Percentiles rank a stretch among this genome's conserved stretches.
Conservation (phyloP, 2,797 vertebrate genomes). For the Bucorvus abyssinicus region DNA sequence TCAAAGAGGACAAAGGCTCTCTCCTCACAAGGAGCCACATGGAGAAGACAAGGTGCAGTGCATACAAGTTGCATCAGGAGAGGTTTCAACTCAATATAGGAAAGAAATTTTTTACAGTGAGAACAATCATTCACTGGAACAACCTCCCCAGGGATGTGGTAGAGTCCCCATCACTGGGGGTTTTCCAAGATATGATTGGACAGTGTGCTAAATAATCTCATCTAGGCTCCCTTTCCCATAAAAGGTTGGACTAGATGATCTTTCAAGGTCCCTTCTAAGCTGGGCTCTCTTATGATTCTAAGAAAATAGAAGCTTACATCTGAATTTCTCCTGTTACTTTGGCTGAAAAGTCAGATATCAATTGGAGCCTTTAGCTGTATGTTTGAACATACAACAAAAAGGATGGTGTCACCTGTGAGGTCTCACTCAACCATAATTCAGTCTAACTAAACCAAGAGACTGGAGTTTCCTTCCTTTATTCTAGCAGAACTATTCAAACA, state of each 20-base stretch:
- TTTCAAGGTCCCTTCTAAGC: not conserved
- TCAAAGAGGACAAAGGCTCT: not conserved
- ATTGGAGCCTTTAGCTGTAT: not conserved
- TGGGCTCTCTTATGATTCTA: not conserved
- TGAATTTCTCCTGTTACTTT: not conserved
- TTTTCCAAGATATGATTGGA: not conserved
- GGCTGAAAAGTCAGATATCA: not conserved
- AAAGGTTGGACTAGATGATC: not conserved
- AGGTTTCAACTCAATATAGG: not conserved
- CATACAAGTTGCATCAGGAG: not conserved
- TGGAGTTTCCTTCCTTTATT: not conserved
- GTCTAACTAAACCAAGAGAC: not conserved
- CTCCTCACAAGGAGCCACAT: not conserved
- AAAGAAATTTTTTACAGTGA: not conserved
- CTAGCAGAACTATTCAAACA: not conserved
- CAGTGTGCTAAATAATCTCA: not conserved
- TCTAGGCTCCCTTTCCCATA: not conserved
- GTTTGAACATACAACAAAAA: not conserved
- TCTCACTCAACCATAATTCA: not conserved
- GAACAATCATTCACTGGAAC: not conserved
- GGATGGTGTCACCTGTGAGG: not conserved
- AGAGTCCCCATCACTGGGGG: not conserved
- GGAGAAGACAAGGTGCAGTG: not conserved
- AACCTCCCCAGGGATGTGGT: not conserved
- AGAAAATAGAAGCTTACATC: not conserved